Evolutionary conservation across 2,888 invertebrate species (phyloP).

Genomic region (Protodeltote pygarga): DNA sequence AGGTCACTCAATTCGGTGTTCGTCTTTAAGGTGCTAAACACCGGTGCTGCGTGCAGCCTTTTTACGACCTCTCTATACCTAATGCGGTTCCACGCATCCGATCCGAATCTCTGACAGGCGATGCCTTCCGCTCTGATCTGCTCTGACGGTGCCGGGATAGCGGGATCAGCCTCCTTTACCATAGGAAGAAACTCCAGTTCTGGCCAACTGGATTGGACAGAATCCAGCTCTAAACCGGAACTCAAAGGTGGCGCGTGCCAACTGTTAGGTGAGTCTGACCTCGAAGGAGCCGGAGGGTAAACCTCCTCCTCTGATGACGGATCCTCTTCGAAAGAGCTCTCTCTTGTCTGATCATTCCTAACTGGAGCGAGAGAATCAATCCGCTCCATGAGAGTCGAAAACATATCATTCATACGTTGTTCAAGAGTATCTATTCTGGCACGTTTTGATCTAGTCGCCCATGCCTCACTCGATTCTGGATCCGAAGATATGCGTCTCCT

Average conservation of each 20-base stretch:
- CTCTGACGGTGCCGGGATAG: conserved; percentile 11
- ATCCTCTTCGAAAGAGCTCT: not conserved
- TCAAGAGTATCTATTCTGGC: conserved; percentile 2
- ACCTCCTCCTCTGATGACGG: not conserved
- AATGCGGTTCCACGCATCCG: conserved; percentile 25
- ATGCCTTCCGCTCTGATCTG: conserved; percentile 23
- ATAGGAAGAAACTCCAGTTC: conserved; percentile 13
- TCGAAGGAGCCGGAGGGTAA: not conserved
- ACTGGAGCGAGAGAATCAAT: conserved; percentile 1
- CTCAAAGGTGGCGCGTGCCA: conserved; percentile 2
- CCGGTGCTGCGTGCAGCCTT: conserved; percentile 28
- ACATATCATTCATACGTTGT: conserved; percentile 9
- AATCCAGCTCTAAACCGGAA: not conserved
- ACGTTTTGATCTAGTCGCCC: not conserved
- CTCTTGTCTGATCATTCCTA: not conserved
- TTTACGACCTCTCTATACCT: conserved; percentile 34
- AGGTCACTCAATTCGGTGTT: conserved; percentile 24
- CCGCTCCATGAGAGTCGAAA: conserved; percentile 1
- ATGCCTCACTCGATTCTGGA: conserved; percentile 1
- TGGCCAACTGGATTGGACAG: not conserved
- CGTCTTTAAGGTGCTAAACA: conserved; percentile 24
- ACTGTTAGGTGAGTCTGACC: conserved; percentile 1
- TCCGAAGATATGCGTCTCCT: conserved; percentile 3
- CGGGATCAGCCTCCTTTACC: conserved; percentile 22
- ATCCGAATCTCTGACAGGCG: conserved; percentile 28